phyloP scores from a whole-genome alignment of 2,888 invertebrate species.

The Athalia cordata region DNA sequence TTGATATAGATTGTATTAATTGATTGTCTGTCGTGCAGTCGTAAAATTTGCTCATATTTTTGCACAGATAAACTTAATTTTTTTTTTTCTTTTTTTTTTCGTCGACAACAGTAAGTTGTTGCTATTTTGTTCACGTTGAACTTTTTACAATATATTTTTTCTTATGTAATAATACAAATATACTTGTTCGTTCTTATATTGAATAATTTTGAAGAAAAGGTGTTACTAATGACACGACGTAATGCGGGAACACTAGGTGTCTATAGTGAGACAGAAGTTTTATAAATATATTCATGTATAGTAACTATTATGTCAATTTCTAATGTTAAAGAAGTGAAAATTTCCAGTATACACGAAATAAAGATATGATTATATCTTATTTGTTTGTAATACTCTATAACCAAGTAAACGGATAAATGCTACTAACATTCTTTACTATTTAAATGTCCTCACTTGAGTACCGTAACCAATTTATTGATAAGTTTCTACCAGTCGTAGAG shows the following conservation, averaged over 20 bases:
- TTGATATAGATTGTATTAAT: not conserved
- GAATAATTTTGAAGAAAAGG: not conserved
- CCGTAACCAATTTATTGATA: not conserved
- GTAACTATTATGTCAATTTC: conserved; percentile 44
- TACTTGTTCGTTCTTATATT: not conserved
- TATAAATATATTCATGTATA: conserved; percentile 35
- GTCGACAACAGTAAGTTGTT: too few species aligned
- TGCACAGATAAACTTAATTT: too few species aligned
- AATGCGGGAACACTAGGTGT: not conserved
- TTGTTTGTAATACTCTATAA: conserved; percentile 50
- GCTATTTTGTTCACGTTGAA: too few species aligned
- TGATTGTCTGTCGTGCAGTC: conserved; percentile 1
- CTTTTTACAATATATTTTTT: not conserved
- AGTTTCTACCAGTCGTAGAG: conserved; percentile 11
- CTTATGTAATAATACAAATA: conserved; percentile 17
- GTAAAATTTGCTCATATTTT: conserved; percentile 1
- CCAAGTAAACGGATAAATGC: conserved; percentile 49
- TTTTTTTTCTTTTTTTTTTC: too few species aligned
- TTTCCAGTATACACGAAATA: conserved; percentile 43
- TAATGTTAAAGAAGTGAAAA: conserved; percentile 44
- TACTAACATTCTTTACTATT: conserved; percentile 35
- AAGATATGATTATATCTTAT: conserved; percentile 68
- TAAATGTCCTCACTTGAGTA: not conserved
- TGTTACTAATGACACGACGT: conserved; percentile 5
- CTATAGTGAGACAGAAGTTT: not conserved